A percentile compares a stretch with the other conserved stretches of the same genome.
phyloP scores from a whole-genome alignment of 2,797 vertebrate species.

The Mormyrus proboscirostris region DNA sequence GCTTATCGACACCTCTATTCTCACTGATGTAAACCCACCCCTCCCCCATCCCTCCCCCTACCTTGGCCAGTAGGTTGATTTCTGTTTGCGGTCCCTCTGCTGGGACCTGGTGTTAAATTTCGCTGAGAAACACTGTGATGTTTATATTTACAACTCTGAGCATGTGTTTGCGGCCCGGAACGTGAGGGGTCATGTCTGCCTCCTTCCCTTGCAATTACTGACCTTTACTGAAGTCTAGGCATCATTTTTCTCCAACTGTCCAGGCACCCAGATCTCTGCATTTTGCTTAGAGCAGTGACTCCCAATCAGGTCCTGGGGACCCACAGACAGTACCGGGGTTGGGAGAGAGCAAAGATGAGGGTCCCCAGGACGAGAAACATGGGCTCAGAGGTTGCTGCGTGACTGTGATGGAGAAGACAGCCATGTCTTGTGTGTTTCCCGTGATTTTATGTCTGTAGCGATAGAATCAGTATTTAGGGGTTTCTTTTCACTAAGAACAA shows the following conservation, averaged over 20 bases:
- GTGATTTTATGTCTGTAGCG: not conserved
- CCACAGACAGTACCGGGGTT: not conserved
- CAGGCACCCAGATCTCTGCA: not conserved
- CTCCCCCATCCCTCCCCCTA: not conserved
- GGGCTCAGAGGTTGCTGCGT: constrained; percentile 1
- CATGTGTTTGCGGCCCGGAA: not conserved
- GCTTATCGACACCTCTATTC: not conserved
- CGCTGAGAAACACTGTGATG: not conserved
- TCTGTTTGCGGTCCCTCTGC: constrained; percentile 29
- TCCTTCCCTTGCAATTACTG: not conserved
- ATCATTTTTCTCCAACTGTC: not conserved
- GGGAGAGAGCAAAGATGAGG: not conserved
- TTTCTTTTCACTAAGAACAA: not conserved
- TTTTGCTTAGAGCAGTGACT: not conserved
- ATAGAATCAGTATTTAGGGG: not conserved
- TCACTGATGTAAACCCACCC: not conserved
- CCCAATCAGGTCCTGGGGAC: not conserved
- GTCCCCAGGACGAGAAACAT: not conserved
- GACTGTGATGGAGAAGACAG: not conserved
- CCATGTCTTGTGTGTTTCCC: not conserved
- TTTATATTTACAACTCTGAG: not conserved
- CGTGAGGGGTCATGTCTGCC: not conserved
- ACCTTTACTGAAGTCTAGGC: not conserved
- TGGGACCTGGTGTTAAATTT: not conserved
- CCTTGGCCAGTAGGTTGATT: not conserved